A percentile compares a stretch with the other conserved stretches of the same genome.
Evolutionary conservation across 2,797 vertebrate species (phyloP).

Genomic region (Thamnophis elegans): DNA sequence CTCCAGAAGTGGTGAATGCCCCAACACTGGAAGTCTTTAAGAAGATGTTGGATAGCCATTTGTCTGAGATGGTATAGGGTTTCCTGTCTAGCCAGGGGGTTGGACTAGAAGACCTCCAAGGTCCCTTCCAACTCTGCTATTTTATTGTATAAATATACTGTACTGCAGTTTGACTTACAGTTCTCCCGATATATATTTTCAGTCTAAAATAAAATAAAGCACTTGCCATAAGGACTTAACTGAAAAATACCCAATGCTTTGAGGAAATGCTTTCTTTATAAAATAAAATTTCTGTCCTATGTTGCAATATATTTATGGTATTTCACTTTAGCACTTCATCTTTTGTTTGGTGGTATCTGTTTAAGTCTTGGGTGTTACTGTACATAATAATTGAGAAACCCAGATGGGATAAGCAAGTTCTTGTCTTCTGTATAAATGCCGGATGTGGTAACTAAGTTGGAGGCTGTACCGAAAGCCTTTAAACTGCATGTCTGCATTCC

Average conservation of each 20-base stretch:
- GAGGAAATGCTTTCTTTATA: background rate
- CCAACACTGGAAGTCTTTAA: too few species aligned
- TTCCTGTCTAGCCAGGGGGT: too few species aligned
- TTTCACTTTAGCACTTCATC: background rate
- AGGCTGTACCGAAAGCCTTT: background rate
- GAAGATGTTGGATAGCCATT: too few species aligned
- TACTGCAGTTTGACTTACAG: background rate
- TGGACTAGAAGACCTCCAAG: too few species aligned
- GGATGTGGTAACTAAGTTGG: background rate
- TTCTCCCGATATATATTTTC: background rate
- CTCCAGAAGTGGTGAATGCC: too few species aligned
- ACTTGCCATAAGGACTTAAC: background rate
- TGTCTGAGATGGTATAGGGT: too few species aligned
- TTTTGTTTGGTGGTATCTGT: background rate
- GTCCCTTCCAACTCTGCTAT: too few species aligned
- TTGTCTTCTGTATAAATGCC: background rate
- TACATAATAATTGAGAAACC: background rate
- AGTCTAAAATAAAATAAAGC: background rate
- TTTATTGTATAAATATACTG: too few species aligned
- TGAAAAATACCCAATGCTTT: background rate
- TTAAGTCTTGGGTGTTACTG: background rate
- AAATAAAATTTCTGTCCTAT: background rate
- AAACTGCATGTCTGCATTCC: background rate
- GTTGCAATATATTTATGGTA: background rate
- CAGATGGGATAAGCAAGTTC: background rate